Evolutionary conservation across 2,888 invertebrate species (phyloP), one percentile per base, ranked within the genome.

Genomic region (Eupithecia tripunctaria): DNA sequence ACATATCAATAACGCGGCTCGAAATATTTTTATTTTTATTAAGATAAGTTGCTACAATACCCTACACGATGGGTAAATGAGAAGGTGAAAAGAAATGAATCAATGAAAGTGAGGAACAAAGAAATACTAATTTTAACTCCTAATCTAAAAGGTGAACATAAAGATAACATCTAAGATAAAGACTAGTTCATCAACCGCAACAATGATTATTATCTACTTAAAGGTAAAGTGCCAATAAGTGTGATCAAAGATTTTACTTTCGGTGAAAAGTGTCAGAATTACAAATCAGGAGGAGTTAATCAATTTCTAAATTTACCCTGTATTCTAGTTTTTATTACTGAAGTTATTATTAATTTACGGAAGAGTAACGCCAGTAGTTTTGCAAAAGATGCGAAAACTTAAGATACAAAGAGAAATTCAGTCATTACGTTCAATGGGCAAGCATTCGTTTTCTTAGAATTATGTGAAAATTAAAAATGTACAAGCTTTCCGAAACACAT

Each of bases 1-100:
- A 94, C 94, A 94, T 94, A 94, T 94, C 88, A 91, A 92, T 90
- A 91, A 94, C 94, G 94, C 94, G 94, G 94, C 94, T 94, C 94
- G 93, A 94, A 93, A 92, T 93, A 86, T 92, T 89, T 89, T 90
- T 72, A 70, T 70, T 89, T 84, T 90, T 89, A 89, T 88, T 88
- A 89, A 77, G 82, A 87, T 89, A 90, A 89, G 88, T 86, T 89
- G 89, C 94, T 94, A 94, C 89, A 81, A 87, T 92, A 91, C 89
- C 89, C 92, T 93, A 93, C 86, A 87, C 87, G 87, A 92, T 92
- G 93, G 90, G 86, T 90, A 86, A 88, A 86, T 82, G 85, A 81
- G 80, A 84, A 85, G 80, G 79, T 85, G 82, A 78, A 79, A 89
- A 88, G 79, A 81, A 76, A 80, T 81, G 82, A 85, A 82, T 77